Conservation (phyloP, 1,140 invertebrate species). For the Camponotus pennsylvanicus region DNA sequence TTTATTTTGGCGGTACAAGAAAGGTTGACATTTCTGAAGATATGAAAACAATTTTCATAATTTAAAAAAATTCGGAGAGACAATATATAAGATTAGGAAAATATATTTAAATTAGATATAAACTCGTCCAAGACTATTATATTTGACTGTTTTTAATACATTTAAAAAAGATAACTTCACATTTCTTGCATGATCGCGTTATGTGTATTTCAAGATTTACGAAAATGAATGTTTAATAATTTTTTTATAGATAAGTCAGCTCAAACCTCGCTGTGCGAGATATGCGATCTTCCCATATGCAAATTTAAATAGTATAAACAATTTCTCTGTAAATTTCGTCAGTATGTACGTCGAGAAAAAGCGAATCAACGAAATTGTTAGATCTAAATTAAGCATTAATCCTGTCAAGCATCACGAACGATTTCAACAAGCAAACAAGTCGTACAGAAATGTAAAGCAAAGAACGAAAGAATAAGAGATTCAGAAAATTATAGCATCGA, state of each 20-base stretch:
- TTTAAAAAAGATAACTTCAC: neutral
- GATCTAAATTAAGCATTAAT: slow-evolving; percentile 2
- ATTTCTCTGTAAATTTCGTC: slow-evolving; percentile 12
- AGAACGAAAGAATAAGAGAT: neutral
- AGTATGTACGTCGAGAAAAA: slow-evolving; percentile 22
- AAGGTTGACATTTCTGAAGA: no score
- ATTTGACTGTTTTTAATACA: no score
- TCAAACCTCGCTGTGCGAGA: neutral
- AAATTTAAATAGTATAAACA: slow-evolving; percentile 18
- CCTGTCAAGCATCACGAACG: neutral
- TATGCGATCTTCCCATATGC: neutral
- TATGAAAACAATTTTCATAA: no score
- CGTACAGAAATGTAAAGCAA: slow-evolving; percentile 9
- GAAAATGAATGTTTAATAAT: slow-evolving; percentile 17
- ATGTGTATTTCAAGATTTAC: neutral
- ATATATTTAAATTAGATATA: no score
- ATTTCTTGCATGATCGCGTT: neutral
- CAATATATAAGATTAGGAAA: no score
- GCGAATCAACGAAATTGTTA: neutral
- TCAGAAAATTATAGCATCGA: neutral
- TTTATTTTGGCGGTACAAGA: no score
- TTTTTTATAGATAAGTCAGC: neutral
- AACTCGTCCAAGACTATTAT: no score
- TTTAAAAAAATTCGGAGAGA: no score
- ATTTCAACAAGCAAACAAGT: neutral